Conservation (phyloP, 2,113 vertebrate species). For the Numida meleagris region DNA sequence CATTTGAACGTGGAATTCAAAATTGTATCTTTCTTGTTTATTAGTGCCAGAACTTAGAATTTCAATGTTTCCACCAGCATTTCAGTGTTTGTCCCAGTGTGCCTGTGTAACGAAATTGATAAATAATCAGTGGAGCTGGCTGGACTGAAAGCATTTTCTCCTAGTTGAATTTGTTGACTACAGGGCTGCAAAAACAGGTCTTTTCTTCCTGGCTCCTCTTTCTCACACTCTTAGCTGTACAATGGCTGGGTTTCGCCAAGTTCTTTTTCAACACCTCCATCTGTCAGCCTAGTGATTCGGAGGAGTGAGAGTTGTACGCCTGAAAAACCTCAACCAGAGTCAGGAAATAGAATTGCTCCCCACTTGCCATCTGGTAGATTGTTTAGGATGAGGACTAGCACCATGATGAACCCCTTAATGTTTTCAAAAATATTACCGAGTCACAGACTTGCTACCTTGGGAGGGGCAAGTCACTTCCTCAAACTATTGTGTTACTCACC, state of each 20-base stretch:
- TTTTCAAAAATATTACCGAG: neutral
- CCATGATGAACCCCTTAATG: neutral
- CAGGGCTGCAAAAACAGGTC: neutral
- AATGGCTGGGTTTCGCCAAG: neutral
- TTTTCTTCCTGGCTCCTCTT: neutral
- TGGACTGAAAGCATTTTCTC: slow-evolving; percentile 1
- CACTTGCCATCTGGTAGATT: neutral
- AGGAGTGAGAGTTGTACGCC: neutral
- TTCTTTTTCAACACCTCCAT: slow-evolving; percentile 14
- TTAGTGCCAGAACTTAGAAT: slow-evolving; percentile 6
- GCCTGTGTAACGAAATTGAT: slow-evolving; percentile 1
- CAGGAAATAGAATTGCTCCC: neutral
- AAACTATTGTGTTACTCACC: neutral
- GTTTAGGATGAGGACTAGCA: neutral
- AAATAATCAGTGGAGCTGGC: neutral
- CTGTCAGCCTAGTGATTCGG: neutral
- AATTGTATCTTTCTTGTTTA: neutral
- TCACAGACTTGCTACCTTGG: neutral
- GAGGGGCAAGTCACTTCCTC: neutral
- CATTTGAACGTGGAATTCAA: slow-evolving; percentile 8
- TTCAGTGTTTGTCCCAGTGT: neutral
- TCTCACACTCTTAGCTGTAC: neutral
- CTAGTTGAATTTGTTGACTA: neutral
- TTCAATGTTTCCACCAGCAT: neutral
- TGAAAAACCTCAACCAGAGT: neutral